Evolutionary conservation across 2,113 vertebrate species (phyloP).

Genomic region (Scophthalmus maximus): DNA sequence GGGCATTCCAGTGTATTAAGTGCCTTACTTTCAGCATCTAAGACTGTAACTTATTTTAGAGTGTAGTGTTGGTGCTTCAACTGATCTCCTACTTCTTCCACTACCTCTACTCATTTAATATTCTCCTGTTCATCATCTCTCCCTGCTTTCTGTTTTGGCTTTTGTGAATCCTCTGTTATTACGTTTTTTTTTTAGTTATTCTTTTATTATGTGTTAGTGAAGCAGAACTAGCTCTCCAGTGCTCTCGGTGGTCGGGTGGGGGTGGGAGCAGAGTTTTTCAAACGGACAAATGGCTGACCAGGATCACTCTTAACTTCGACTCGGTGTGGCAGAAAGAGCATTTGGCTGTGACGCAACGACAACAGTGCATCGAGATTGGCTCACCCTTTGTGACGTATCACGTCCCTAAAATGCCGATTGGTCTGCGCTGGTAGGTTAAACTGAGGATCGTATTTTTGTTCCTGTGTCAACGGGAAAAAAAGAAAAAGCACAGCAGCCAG

Average conservation of each 20-base stretch:
- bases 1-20: too few relatives aligned
- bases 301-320: constrained; percentile 39
- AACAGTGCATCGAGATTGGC: constrained; percentile 57
- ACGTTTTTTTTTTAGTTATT: neutral
- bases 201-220: neutral
- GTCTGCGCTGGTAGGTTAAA: constrained; percentile 59
- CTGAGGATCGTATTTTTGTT: constrained; percentile 83
- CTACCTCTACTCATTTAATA: too few relatives aligned
- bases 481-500: constrained; percentile 62
- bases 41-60: too few relatives aligned
- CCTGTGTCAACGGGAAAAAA: constrained; percentile 83
- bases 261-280: constrained; percentile 75
- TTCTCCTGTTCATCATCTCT: too few relatives aligned
- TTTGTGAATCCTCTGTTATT: too few relatives aligned
- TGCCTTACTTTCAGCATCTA: too few relatives aligned
- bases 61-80: too few relatives aligned
- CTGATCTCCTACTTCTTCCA: too few relatives aligned
- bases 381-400: neutral
- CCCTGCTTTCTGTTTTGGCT: too few relatives aligned
- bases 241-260: constrained; percentile 32
- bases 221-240: too few relatives aligned
- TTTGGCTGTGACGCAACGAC: neutral
- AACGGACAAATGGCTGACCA: constrained; percentile 75
- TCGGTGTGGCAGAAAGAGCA: constrained; percentile 39
- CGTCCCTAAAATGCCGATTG: constrained; percentile 64